phyloP scores from a whole-genome alignment of 2,113 vertebrate genomes.

The Etia nguti region DNA sequence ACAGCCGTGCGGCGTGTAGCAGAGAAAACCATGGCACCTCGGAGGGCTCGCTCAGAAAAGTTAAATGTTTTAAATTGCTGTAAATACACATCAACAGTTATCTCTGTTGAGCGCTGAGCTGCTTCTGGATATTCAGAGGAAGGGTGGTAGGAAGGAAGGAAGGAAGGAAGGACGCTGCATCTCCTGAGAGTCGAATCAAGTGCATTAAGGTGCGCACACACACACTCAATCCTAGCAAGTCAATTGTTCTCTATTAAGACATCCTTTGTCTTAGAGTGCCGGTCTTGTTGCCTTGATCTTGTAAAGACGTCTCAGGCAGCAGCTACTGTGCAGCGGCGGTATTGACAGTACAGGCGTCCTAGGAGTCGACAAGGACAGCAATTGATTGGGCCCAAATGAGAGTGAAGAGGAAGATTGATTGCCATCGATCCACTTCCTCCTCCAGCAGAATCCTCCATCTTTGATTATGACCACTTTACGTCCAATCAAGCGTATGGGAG shows the following conservation, averaged over 20 bases:
- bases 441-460: constrained; percentile 48
- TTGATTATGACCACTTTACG: constrained; percentile 68
- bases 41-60: neutral
- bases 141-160: neutral
- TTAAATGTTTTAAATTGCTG: constrained; percentile 23
- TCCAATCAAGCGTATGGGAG: constrained; percentile 47
- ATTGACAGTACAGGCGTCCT: constrained; percentile 48
- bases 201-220: neutral
- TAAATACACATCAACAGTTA: constrained; percentile 4
- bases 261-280: constrained; percentile 22
- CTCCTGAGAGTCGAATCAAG: neutral
- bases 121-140: neutral
- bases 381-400: constrained; percentile 67
- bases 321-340: constrained; percentile 9
- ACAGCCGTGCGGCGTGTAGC: neutral
- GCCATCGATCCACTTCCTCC: constrained; percentile 55
- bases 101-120: neutral
- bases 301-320: constrained; percentile 8
- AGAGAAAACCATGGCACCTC: neutral
- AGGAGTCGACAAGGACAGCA: constrained; percentile 63
- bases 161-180: neutral
- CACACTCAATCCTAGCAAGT: neutral
- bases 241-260: constrained; percentile 49
- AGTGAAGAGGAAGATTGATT: constrained; percentile 63
- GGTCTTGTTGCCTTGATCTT: constrained; percentile 29